Base-by-base conservation (phyloP, 2,888 invertebrate genomes). In the Himalopsyche tibetana region DNA sequence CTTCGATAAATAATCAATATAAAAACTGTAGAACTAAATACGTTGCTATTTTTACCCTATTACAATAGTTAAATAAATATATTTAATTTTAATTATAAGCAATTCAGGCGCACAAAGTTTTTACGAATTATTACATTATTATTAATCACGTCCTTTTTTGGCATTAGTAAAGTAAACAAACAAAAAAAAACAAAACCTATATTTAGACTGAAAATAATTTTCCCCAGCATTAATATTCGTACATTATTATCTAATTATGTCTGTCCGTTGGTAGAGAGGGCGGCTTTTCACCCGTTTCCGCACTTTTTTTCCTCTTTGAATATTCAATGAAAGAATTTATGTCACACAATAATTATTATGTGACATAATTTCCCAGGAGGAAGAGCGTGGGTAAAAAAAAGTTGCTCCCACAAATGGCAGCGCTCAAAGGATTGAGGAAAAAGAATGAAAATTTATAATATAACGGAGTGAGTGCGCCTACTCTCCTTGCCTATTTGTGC, bases 311-410 rank as follows among this genome's bases (percentile, higher is more conserved):
- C 63, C 63, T 63, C 63, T 63, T n/a, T n/a, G 63, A 19, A 63
- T 63, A 63, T 63, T 63, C 63, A 63, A 63, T 63, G 63, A 11
- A 63, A 63, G 63, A 63, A 63, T 63, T 63, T 63, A 63, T 63
- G 63, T 63, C 63, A 63, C 55, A 55, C 63, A 63, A 56, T 19
- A 63, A 63, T 63, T 19, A 63, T 63, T 63, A 63, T 63, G 19
- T 63, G 63, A 63, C 19, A 63, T 63, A 63, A 63, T 63, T 63
- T 63, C 63, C 63, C 63, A 63, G 19, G 63, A 63, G 63, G 63
- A 19, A 19, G 63, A 28, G 19, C 19, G 28, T 19, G 63, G 63
- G 19, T 9, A 19, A 19, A 63, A 63, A 63, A 63, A 63, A 63
- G 9, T 63, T 28, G 63, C 63, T 63, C 19, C 63, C 63, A 63